Evolutionary conservation across 2,888 invertebrate species (phyloP).

Genomic region (Physocephala rufipes): DNA sequence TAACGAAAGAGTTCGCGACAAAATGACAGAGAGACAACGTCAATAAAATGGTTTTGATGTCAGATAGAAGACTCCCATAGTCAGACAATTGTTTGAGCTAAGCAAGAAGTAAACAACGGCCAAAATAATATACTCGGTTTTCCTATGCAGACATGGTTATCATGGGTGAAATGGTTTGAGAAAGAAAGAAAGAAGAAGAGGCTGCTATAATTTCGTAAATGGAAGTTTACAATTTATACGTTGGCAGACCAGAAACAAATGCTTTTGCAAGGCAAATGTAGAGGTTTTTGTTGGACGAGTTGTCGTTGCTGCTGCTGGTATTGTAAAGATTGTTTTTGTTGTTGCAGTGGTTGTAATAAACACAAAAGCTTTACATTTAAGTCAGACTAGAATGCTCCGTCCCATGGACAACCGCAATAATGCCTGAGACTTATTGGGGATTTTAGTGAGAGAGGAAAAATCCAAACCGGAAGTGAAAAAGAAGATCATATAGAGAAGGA

Average conservation of each 20-base stretch:
- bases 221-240: constrained; percentile 31
- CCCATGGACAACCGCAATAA: constrained; percentile 8
- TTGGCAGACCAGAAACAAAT: constrained; percentile 22
- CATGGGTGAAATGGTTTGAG: no score
- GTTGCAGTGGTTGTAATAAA: constrained; percentile 4
- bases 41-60: no score
- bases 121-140: background rate
- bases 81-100: background rate
- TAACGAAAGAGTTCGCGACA: background rate
- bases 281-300: constrained; percentile 11
- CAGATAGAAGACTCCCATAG: no score
- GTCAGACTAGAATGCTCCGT: background rate
- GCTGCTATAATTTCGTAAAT: constrained; percentile 32
- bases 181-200: constrained; percentile 14
- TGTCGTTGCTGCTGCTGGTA: background rate
- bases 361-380: constrained; percentile 21
- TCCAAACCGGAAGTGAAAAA: background rate
- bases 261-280: constrained; percentile 2
- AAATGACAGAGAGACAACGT: background rate
- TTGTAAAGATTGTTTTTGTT: background rate
- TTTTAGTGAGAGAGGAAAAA: background rate
- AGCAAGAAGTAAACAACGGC: background rate
- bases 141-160: no score
- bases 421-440: background rate
- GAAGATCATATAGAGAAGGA: background rate